These are phyloP conservation scores for Ptychoptera albimana DNA, from an alignment of 2,888 invertebrate genomes.

Conservation along the genomic window DNA sequence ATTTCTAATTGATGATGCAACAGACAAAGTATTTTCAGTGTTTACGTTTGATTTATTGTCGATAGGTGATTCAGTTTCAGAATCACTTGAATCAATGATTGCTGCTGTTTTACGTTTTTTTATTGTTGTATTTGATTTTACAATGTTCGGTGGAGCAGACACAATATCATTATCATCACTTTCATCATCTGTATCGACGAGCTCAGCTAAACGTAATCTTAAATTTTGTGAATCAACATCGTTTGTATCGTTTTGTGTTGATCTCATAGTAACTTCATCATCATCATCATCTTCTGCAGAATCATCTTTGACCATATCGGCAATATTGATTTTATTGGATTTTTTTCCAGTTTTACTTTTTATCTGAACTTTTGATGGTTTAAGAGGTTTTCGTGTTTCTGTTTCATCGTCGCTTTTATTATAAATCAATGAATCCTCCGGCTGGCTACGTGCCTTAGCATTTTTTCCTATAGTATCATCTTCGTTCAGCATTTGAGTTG, in stretches of 20 bases:
- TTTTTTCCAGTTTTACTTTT: neutral
- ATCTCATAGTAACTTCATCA: slow-evolving; percentile 1
- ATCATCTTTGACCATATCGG: slow-evolving; percentile 17
- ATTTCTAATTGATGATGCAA: neutral
- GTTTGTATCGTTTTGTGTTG: slow-evolving; percentile 15
- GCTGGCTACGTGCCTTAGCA: neutral
- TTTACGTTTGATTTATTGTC: no score
- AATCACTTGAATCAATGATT: neutral
- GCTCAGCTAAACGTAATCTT: slow-evolving; percentile 23
- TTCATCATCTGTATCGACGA: slow-evolving; percentile 15
- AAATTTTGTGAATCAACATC: slow-evolving; percentile 28
- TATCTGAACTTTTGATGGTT: neutral
- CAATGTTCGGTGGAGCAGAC: neutral
- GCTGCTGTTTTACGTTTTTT: neutral
- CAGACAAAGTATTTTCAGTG: no score
- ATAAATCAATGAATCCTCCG: neutral
- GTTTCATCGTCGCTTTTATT: slow-evolving; percentile 1
- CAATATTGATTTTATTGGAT: slow-evolving; percentile 16
- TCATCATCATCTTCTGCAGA: slow-evolving; percentile 12
- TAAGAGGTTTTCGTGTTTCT: neutral
- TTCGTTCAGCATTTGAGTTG: slow-evolving; percentile 5
- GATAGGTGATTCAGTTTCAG: neutral
- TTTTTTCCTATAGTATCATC: slow-evolving; percentile 2
- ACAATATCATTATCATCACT: slow-evolving; percentile 18
- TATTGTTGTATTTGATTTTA: neutral